Evolutionary conservation across 2,113 vertebrate genomes (phyloP).

Genomic region (Platysteira castanea): DNA sequence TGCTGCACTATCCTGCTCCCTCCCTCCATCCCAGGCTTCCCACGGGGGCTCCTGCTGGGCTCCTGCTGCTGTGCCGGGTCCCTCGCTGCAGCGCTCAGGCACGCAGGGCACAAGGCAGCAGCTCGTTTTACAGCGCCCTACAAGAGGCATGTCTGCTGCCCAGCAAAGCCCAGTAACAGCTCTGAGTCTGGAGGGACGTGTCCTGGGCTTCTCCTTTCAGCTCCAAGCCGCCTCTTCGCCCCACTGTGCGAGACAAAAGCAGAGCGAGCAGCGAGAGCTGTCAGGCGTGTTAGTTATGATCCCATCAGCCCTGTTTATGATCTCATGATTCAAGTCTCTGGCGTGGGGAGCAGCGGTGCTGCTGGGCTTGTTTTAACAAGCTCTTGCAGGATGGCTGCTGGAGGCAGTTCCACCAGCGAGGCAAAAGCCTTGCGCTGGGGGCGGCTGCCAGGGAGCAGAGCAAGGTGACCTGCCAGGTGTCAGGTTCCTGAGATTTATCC

Average conservation of each 20-base stretch:
- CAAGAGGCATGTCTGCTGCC: background rate
- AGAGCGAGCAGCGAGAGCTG: background rate
- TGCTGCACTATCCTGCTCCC: background rate
- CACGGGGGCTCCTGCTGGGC: accelerated
- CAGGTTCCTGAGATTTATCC: background rate
- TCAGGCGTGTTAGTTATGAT: background rate
- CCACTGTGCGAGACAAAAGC: accelerated
- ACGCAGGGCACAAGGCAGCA: accelerated
- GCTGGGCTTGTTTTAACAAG: background rate
- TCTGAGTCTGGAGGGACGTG: accelerated
- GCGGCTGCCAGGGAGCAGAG: accelerated
- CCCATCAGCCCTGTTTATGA: background rate
- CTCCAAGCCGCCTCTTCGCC: background rate
- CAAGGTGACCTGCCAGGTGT: background rate
- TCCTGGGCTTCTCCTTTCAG: accelerated
- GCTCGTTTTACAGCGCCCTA: accelerated
- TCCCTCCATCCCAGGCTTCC: background rate
- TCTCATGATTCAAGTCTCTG: background rate
- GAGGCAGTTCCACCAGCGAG: accelerated
- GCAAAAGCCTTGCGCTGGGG: accelerated
- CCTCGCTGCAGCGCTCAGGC: accelerated
- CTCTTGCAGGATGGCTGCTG: background rate
- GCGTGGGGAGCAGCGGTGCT: background rate
- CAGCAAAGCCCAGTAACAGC: background rate
- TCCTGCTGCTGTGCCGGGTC: background rate